Base-by-base conservation (phyloP, 2,888 invertebrate species). In the Pecten maximus region DNA sequence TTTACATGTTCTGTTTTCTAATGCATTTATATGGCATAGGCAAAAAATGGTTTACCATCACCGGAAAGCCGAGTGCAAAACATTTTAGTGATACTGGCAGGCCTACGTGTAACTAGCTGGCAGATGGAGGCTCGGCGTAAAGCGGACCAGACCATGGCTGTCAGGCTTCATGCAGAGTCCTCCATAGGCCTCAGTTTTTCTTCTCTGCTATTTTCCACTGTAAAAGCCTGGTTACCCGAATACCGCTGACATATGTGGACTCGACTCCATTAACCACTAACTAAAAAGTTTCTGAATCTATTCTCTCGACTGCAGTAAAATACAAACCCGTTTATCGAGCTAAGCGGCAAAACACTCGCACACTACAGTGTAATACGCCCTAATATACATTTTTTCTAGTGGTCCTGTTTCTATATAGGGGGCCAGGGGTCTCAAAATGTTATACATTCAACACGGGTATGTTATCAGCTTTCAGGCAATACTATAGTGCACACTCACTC, bases 71-170 rank as follows among this genome's bases (percentile, higher is more conserved):
- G 74, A 74, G 74, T 74, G 74, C 74, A 74, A 74, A 74, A 74
- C 74, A 74, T 74, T 74, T 74, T 74, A 74, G 74, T 74, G 74
- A 74, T 74, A 74, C 74, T 74, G 74, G 74, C 74, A 74, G 74
- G 74, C 74, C 28, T 74, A 74, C 35, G 35, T 74, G 74, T 74
- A 74, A 74, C 74, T 74, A 74, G 74, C 35, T 74, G 74, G 74
- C 74, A 74, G 74, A 74, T 74, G 74, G 74, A 74, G 74, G 74
- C 35, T 74, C 74, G 74, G 74, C 74, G 74, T 74, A 74, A 74
- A 74, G 35, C 74, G 28, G 74, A 74, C 74, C 74, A 74, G 74
- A 74, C 74, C 74, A 35, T 6, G 74, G 74, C 74, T 74, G 74
- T 74, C 74, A 74, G 74, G 35, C 74, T 74, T 35, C 74, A 74